Base-by-base conservation (phyloP, 2,113 vertebrate genomes). In the Rostratula benghalensis region DNA sequence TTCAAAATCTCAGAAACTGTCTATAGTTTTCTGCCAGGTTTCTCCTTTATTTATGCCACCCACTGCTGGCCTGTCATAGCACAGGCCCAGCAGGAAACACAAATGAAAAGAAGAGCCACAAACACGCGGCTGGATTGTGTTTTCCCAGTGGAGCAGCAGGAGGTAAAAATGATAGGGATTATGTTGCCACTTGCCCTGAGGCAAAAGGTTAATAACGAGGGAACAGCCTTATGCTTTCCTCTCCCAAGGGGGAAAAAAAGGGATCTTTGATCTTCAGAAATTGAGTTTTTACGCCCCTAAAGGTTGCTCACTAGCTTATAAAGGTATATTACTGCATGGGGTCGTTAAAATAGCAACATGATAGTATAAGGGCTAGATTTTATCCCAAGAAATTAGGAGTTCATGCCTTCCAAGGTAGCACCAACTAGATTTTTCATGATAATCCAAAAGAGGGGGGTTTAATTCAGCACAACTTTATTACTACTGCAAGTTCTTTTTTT, bases 141-240 rank as follows among this genome's bases (percentile, higher is more conserved):
- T 97, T 94, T 95, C 94, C 95, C 95, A 96, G 59, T 51, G 94
- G 92, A 97, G 63, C 90, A 95, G 93, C 70, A 94, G 85, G 93
- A 97, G 60, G 76, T 45, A 82, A 90, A 97, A 96, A 94, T 83
- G 74, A 96, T 54, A 94, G 92, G 94, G 95, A 96, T 87, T 97
- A 91, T 35, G 70, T 3, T 97, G 93, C 94, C 89, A 96, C 93
- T 95, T 97, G 94, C 91, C 95, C 87, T 75, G 60, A 88, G 90
- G 97, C 67, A 95, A 97, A 97, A 96, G 74, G 95, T 93, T 97
- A 97, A 97, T 97, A 94, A 95, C 57, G 76, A 69, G 92, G 89
- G 94, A 97, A 97, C 75, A 87, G 95, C 92, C 87, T 91, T 60
- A 79, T 73, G 65, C 60, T 96, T 96, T 74, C 83, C 89, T 94